A percentile compares a stretch with the other conserved stretches of the same genome.
These are phyloP conservation scores for Coilia nasus DNA, from an alignment of 2,797 vertebrate species.

Conservation along the genomic window DNA sequence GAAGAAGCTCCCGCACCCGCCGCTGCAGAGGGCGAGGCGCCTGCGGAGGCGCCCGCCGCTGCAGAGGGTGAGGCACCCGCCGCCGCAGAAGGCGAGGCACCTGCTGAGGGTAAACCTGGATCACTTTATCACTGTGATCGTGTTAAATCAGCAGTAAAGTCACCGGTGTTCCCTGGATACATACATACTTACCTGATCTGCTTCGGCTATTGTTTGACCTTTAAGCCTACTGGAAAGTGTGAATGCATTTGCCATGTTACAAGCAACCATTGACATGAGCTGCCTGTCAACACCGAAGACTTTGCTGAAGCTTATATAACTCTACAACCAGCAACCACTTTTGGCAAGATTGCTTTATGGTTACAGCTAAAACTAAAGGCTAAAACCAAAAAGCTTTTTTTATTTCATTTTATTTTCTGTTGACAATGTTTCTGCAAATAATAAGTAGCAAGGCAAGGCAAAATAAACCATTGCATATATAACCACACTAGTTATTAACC, in stretches of 20 bases:
- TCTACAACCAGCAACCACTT: not conserved
- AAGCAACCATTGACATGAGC: not conserved
- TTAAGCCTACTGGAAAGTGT: too few relatives aligned
- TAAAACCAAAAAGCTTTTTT: too few relatives aligned
- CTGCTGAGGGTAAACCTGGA: constrained; percentile 41
- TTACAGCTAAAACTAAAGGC: constrained; percentile 4
- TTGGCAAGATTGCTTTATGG: not conserved
- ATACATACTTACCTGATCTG: not conserved
- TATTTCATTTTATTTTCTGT: not conserved
- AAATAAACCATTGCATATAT: not conserved
- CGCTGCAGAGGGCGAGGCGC: constrained; percentile 6
- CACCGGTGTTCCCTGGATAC: not conserved
- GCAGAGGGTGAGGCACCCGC: not conserved
- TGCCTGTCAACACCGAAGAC: constrained; percentile 1
- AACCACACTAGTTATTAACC: not conserved
- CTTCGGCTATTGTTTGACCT: not conserved
- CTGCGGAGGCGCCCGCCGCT: constrained; percentile 14
- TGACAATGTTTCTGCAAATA: not conserved
- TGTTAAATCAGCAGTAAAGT: not conserved
- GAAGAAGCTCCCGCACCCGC: constrained; percentile 40
- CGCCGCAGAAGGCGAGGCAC: constrained; percentile 13
- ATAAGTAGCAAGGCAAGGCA: not conserved
- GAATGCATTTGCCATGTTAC: not conserved
- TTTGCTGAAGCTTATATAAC: not conserved
- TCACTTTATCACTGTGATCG: not conserved